Evolutionary conservation across 23 tunicate genomes (phyloP), one percentile per base, ranked within the genome.

Genomic region (Ciona savignyi): DNA sequence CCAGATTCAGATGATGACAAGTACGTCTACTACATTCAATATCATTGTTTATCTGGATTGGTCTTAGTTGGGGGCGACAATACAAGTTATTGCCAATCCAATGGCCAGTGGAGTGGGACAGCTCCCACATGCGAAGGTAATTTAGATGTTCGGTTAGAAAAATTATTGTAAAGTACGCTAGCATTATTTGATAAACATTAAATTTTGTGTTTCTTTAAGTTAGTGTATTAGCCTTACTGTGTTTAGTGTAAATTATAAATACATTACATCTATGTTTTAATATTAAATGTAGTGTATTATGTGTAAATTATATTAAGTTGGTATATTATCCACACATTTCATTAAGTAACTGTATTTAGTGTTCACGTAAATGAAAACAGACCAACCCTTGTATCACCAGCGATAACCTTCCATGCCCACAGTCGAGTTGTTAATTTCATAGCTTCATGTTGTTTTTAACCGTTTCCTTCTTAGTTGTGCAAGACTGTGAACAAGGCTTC

Each of bases 91-190:
- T 81, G 86, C 29, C 34, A 71, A 2, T 56, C 28, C 26, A 81
- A 66, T 42, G 86, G 86, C 11, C 29, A 42, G 29, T 81, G 86
- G 86, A 81, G 71, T 25, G 86, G 86, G 24, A 67, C 21, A 35
- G 49, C 73, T 21, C 86, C 86, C 27, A 48, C 9, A 29, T 81
- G 86, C 62, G 74, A 73, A 66, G 73, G 86, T 81, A 35, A 32
- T 33, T 68, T 35, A 27, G 0, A 70, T 0, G 32, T 2, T 63
- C 30, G 20, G 63, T 15, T 26, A 66, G 70, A 2, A 1, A 27
- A 29, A 20, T 66, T 6, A 21, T 63, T 63, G 24, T 6, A 23
- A 21, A 4, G 24, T 63, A 6, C n/a, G n/a, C 6, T 9, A 27
- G 26, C 24, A 49, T 49, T 15, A 21, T 63, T 4, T 4, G 24